Percentiles rank a stretch among this genome's conserved stretches.
These are phyloP conservation scores for Pelodiscus sinensis DNA, from an alignment of 2,113 vertebrate genomes.

Conservation along the genomic window DNA sequence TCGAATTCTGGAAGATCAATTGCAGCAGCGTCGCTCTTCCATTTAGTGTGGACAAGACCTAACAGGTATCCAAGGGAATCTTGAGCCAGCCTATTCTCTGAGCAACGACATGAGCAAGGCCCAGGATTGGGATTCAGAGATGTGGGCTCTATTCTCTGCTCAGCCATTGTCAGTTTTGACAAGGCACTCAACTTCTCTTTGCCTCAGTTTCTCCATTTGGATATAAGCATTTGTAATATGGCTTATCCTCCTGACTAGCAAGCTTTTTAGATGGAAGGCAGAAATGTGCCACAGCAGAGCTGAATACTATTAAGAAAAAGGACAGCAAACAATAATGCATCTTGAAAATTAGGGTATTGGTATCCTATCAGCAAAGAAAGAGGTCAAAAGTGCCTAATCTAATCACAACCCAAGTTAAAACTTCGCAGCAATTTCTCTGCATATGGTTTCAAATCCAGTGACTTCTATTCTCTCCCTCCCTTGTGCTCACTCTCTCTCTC, in stretches of 20 bases:
- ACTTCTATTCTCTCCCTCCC: neutral
- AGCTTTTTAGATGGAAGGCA: neutral
- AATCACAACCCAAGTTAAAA: neutral
- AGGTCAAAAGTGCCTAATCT: neutral
- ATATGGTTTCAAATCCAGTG: neutral
- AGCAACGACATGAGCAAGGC: neutral
- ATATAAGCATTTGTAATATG: neutral
- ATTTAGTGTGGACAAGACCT: too few relatives aligned
- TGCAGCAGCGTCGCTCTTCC: too few relatives aligned
- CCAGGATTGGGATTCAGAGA: fast-evolving
- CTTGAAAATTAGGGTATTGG: neutral
- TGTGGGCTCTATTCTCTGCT: neutral
- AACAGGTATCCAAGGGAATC: neutral
- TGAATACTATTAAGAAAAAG: neutral
- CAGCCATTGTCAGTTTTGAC: neutral
- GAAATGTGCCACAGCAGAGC: neutral
- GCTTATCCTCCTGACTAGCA: neutral
- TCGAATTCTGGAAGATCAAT: too few relatives aligned
- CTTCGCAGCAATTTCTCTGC: neutral
- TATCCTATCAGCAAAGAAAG: neutral
- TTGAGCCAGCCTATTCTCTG: neutral
- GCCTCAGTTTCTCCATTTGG: neutral
- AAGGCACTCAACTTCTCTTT: neutral
- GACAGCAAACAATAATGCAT: neutral
- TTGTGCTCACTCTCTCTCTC: neutral